A percentile compares a stretch with the other conserved stretches of the same genome.
These are phyloP conservation scores for Rhagophthalmus giganteus DNA, from an alignment of 2,888 invertebrate species.

Conservation along the genomic window DNA sequence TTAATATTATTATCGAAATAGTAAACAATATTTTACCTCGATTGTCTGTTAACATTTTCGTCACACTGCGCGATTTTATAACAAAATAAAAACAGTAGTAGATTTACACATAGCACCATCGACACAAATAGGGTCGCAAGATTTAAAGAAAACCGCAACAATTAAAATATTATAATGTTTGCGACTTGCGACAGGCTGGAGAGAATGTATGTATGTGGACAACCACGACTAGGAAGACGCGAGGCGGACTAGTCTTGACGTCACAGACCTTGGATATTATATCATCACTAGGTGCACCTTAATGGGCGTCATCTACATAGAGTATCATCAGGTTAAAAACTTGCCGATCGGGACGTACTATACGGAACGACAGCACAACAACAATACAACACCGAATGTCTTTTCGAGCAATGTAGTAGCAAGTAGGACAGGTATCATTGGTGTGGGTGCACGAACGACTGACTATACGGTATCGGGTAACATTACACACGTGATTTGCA, in stretches of 20 bases:
- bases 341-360: no score
- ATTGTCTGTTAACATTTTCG: not conserved
- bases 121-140: no score
- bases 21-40: not conserved
- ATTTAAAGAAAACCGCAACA: constrained; percentile 14
- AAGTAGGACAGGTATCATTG: constrained; percentile 31
- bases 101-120: not conserved
- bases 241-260: constrained; percentile 39
- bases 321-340: constrained; percentile 14
- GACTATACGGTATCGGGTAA: constrained; percentile 19
- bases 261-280: constrained; percentile 40
- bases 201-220: constrained; percentile 32
- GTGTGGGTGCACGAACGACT: constrained; percentile 26
- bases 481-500: constrained; percentile 26
- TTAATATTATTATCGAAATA: constrained; percentile 16
- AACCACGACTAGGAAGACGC: constrained; percentile 32
- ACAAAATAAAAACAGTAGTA: no score
- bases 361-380: no score
- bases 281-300: constrained; percentile 33
- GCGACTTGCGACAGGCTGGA: constrained; percentile 25
- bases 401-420: constrained; percentile 6
- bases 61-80: no score
- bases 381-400: constrained; percentile 6
- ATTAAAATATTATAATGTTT: constrained; percentile 25
- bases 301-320: constrained; percentile 21